Evolutionary conservation across 2,797 vertebrate genomes (phyloP).

Genomic region (Pteropus rufus): DNA sequence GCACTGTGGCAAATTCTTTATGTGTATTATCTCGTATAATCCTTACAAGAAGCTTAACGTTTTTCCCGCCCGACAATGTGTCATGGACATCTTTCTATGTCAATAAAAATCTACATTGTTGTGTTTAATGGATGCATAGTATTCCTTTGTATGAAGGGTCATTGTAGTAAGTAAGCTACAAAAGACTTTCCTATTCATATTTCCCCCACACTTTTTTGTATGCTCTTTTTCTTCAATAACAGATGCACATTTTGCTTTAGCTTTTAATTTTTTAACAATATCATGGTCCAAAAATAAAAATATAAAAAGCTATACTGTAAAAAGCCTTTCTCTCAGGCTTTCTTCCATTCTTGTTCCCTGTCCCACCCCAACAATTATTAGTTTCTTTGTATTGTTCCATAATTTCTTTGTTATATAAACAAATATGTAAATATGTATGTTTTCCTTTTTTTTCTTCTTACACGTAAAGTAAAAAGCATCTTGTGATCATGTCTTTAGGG

Average conservation of each 20-base stretch:
- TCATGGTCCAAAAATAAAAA: slow-evolving; percentile 19
- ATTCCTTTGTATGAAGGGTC: background rate
- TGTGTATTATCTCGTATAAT: slow-evolving; percentile 32
- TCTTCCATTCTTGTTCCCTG: background rate
- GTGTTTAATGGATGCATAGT: background rate
- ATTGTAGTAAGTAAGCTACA: background rate
- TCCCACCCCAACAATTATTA: background rate
- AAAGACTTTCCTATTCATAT: background rate
- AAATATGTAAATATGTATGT: background rate
- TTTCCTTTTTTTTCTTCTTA: background rate
- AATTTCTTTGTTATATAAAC: background rate
- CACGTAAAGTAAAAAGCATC: background rate
- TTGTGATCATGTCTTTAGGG: background rate
- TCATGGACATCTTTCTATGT: background rate
- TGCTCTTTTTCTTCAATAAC: background rate
- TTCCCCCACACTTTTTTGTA: background rate
- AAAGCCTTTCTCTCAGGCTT: background rate
- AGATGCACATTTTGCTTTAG: slow-evolving; percentile 14
- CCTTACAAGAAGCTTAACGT: background rate
- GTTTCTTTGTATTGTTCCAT: slow-evolving; percentile 1
- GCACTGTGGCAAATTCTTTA: background rate
- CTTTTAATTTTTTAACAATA: background rate
- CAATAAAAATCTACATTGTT: background rate
- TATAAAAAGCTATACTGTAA: background rate
- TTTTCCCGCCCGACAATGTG: background rate